phyloP scores from a whole-genome alignment of 1,140 invertebrate species.

The Pseudomyrmex dendroicus region DNA sequence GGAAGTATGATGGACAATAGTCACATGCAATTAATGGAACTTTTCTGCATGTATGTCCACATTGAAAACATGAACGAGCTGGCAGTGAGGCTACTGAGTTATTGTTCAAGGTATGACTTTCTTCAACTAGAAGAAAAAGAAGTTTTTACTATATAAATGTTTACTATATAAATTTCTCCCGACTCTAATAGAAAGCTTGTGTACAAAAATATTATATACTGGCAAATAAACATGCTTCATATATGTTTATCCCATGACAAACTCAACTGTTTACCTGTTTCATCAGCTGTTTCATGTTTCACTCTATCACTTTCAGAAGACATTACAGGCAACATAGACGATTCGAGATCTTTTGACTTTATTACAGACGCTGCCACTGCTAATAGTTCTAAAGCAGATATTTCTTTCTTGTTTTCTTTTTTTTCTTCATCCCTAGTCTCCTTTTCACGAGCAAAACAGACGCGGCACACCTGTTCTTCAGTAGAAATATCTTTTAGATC shows the following conservation, averaged over 20 bases:
- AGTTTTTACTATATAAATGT: too few species aligned
- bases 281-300: conserved; percentile 76
- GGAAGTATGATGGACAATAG: conserved; percentile 95
- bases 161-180: too few species aligned
- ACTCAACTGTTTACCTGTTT: conserved; percentile 78
- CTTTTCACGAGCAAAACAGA: conserved; percentile 85
- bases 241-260: conserved; percentile 56
- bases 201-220: too few species aligned
- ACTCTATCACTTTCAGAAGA: conserved; percentile 84
- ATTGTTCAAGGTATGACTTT: conserved; percentile 89
- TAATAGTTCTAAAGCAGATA: too few species aligned
- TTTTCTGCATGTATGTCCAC: conserved; percentile 92
- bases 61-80: conserved; percentile 93
- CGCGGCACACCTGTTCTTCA: conserved; percentile 95
- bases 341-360: too few species aligned
- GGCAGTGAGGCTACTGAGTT: conserved; percentile 93
- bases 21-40: conserved; percentile 96
- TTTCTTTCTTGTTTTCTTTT: too few species aligned
- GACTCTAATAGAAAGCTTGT: not conserved
- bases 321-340: too few species aligned
- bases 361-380: too few species aligned
- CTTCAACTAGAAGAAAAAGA: conserved; percentile 69
- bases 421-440: conserved; percentile 45
- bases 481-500: conserved; percentile 95
- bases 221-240: not conserved